Percentiles rank a stretch among this genome's conserved stretches.
These are phyloP conservation scores for Lordiphosa fenestrarum DNA, from an alignment of 2,888 invertebrate species.

Conservation along the genomic window DNA sequence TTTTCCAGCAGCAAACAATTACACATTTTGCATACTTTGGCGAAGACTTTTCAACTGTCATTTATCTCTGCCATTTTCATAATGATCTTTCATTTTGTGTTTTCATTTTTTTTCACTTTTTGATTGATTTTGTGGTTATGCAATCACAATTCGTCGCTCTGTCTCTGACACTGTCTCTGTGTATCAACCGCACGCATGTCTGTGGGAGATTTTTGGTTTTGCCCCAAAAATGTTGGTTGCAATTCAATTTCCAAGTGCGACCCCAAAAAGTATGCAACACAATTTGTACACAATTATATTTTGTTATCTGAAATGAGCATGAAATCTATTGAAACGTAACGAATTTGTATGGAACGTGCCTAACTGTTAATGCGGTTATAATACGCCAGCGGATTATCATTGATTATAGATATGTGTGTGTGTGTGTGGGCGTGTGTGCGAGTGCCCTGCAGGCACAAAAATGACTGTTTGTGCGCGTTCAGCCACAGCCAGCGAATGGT, in stretches of 20 bases:
- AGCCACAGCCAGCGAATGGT: conserved; percentile 16
- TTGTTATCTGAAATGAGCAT: conserved; percentile 61
- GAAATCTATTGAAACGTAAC: conserved; percentile 70
- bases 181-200: conserved; percentile 43
- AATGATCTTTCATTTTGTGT: conserved; percentile 43
- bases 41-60: conserved; percentile 53
- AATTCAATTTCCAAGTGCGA: conserved; percentile 51
- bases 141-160: conserved; percentile 14
- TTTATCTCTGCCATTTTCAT: conserved; percentile 52
- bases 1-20: no score
- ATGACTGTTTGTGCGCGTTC: conserved; percentile 49
- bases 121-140: conserved; percentile 65
- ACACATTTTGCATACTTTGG: no score
- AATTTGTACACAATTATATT: conserved; percentile 70
- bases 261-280: conserved; percentile 32
- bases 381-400: conserved; percentile 74
- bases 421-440: conserved; percentile 11
- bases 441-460: conserved; percentile 34
- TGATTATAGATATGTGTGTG: conserved; percentile 60
- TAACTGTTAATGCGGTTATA: conserved; percentile 75
- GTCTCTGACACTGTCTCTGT: background rate
- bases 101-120: conserved; percentile 18
- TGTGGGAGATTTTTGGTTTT: conserved; percentile 48
- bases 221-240: conserved; percentile 42
- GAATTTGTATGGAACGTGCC: conserved; percentile 69